A percentile compares a stretch with the other conserved stretches of the same genome.
Evolutionary conservation across 2,797 vertebrate species (phyloP).

Genomic region (Passerculus sandwichensis): DNA sequence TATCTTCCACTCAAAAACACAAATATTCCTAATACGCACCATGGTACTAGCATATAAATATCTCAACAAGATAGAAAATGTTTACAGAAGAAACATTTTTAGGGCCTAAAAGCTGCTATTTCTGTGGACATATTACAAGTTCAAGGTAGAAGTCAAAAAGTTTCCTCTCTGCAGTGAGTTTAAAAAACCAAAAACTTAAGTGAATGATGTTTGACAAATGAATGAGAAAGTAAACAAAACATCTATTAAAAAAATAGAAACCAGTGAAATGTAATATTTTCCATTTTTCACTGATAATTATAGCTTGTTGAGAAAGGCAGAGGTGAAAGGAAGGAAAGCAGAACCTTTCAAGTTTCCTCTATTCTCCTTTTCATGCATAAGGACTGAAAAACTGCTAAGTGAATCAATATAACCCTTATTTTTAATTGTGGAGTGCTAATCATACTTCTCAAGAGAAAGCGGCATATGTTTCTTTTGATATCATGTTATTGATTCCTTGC

Average conservation of each 20-base stretch:
- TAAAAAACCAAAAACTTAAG: neutral
- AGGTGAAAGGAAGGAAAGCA: neutral
- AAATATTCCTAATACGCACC: neutral
- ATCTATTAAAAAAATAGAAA: neutral
- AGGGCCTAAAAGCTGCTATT: neutral
- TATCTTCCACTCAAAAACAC: neutral
- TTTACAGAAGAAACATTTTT: neutral
- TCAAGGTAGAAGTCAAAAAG: neutral
- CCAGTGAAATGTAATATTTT: neutral
- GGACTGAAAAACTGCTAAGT: neutral
- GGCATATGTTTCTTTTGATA: neutral
- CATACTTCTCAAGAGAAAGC: neutral
- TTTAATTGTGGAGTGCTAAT: neutral
- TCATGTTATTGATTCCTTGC: neutral
- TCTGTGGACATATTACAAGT: neutral
- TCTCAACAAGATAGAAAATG: neutral
- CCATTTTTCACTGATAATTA: neutral
- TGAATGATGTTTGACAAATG: neutral
- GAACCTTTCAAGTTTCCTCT: neutral
- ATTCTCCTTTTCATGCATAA: neutral
- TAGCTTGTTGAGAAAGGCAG: accelerated
- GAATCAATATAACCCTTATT: neutral
- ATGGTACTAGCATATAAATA: neutral
- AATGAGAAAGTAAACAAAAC: neutral
- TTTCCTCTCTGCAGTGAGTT: neutral